Conservation (phyloP, 2,888 invertebrate genomes). For the Drosophila pegasa region DNA sequence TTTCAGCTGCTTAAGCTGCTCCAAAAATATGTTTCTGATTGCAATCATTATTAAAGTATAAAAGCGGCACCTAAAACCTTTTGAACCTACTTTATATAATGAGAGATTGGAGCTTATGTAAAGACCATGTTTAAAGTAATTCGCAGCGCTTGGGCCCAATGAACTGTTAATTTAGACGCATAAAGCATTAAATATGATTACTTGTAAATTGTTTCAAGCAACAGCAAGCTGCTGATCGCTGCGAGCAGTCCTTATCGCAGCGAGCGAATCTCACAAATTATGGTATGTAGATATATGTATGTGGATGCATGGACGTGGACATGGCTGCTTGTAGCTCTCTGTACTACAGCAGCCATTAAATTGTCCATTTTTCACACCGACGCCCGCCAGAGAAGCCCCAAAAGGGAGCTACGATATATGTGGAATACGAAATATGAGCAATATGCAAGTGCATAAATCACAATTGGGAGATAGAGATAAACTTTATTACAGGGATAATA, state of each 20-base stretch:
- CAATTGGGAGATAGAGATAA: constrained; percentile 45
- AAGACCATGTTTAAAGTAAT: constrained; percentile 30
- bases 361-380: constrained; percentile 60
- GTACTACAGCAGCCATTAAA: constrained; percentile 60
- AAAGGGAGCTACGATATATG: constrained; percentile 18
- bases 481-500: constrained; percentile 31
- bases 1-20: neutral
- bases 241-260: constrained; percentile 29
- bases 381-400: constrained; percentile 30
- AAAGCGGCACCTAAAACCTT: neutral
- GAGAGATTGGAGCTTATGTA: neutral
- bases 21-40: neutral
- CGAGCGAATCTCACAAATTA: constrained; percentile 57
- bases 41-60: neutral
- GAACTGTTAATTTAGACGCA: constrained; percentile 46
- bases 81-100: neutral
- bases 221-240: constrained; percentile 10
- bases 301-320: too few species aligned
- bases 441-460: constrained; percentile 65
- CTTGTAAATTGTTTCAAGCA: constrained; percentile 5
- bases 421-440: constrained; percentile 29
- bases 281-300: constrained; percentile 5
- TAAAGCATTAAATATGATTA: constrained; percentile 48
- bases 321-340: constrained; percentile 4
- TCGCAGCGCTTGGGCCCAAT: constrained; percentile 25